A percentile compares a stretch with the other conserved stretches of the same genome.
Conservation (phyloP, 1,140 invertebrate genomes). For the Heliconius nattereri region DNA sequence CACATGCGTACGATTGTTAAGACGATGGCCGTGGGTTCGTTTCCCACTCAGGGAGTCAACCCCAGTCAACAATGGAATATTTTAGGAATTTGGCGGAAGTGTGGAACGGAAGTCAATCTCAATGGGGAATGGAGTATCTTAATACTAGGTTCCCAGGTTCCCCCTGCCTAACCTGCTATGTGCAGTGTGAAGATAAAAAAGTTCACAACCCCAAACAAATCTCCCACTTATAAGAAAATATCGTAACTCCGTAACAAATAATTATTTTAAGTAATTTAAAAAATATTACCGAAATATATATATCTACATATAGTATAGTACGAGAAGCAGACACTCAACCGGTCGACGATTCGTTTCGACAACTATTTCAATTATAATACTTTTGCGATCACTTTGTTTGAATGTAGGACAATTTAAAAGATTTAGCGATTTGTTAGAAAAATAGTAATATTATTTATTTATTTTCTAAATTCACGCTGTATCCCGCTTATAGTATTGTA, state of each 20-base stretch:
- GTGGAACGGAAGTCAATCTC: too few species aligned
- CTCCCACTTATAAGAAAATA: background rate
- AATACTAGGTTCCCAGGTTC: too few species aligned
- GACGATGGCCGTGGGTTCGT: too few species aligned
- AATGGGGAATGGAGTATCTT: too few species aligned
- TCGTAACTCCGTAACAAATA: background rate
- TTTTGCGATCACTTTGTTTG: constrained; percentile 27
- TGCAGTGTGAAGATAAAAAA: too few species aligned
- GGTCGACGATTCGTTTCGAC: constrained; percentile 30
- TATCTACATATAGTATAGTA: background rate
- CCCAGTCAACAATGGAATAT: too few species aligned
- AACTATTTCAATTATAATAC: constrained; percentile 36
- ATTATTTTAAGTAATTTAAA: constrained; percentile 8
- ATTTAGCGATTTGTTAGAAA: background rate
- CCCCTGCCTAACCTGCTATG: too few species aligned
- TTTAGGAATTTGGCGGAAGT: too few species aligned
- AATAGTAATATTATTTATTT: background rate
- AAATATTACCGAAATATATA: background rate
- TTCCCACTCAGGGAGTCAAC: too few species aligned
- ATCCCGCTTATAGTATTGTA: background rate
- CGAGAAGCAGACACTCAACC: constrained; percentile 10
- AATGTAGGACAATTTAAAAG: constrained; percentile 14
- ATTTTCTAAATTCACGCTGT: background rate
- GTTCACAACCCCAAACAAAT: too few species aligned
- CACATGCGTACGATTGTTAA: too few species aligned